phyloP scores from a whole-genome alignment of 1,140 invertebrate genomes.

The Delia radicum region DNA sequence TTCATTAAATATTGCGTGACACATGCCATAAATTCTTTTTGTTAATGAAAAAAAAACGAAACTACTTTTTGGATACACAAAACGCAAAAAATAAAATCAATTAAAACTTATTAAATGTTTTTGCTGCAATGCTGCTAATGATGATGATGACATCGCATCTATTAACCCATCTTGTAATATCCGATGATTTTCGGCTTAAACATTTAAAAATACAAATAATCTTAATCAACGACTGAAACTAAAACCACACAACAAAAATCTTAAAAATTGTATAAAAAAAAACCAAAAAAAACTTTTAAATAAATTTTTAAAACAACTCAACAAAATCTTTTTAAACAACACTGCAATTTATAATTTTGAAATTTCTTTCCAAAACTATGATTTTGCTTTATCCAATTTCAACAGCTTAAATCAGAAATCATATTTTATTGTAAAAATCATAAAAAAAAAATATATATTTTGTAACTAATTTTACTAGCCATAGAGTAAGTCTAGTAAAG shows the following conservation, averaged over 20 bases:
- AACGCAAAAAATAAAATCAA: conserved; percentile 33
- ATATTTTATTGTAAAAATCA: neutral
- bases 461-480: conserved; percentile 13
- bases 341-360: neutral
- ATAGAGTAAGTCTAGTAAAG: conserved; percentile 26
- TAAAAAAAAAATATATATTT: neutral
- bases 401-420: neutral
- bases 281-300: conserved; percentile 24
- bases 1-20: conserved; percentile 33
- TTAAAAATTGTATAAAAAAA: conserved; percentile 1
- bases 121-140: conserved; percentile 37
- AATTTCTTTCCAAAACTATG: neutral
- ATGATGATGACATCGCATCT: conserved; percentile 57
- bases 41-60: conserved; percentile 26
- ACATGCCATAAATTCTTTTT: conserved; percentile 18
- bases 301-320: neutral
- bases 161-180: conserved; percentile 53
- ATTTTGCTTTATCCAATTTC: neutral
- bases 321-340: neutral
- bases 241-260: neutral
- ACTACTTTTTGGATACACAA: neutral
- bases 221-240: conserved; percentile 32
- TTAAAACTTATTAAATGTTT: conserved; percentile 9
- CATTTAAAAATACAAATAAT: conserved; percentile 30
- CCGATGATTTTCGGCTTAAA: conserved; percentile 55